Conservation (phyloP, 2,113 vertebrate species). For the Lycaon pictus region DNA sequence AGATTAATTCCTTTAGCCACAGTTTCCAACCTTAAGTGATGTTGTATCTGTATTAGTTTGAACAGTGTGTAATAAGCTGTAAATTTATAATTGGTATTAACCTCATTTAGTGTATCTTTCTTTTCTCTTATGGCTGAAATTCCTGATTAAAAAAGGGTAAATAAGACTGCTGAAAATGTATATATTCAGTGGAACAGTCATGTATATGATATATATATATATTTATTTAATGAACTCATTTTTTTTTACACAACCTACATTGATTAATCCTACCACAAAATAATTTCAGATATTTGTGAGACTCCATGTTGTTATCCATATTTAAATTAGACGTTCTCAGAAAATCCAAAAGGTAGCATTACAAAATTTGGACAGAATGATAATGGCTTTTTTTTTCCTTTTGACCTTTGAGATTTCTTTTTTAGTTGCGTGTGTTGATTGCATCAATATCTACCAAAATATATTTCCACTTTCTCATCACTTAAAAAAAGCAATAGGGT, state of each 20-base stretch:
- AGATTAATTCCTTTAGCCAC: constrained; percentile 90
- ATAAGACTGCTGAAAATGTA: background rate
- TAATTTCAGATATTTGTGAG: background rate
- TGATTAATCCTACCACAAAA: background rate
- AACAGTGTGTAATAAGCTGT: constrained; percentile 84
- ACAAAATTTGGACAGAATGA: background rate
- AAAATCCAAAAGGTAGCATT: background rate
- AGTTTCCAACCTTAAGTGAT: constrained; percentile 88
- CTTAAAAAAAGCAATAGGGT: background rate
- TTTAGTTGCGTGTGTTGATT: background rate
- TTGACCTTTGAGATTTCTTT: background rate
- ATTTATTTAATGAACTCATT: background rate
- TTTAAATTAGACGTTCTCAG: constrained; percentile 3
- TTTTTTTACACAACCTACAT: background rate
- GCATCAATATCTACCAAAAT: background rate
- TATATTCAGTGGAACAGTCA: background rate
- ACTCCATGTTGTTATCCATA: background rate
- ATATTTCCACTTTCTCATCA: background rate
- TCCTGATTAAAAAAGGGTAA: background rate
- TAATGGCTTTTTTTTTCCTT: background rate
- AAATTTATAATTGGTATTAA: constrained; percentile 86
- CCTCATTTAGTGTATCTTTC: constrained; percentile 73
- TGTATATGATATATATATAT: background rate
- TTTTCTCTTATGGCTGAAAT: constrained; percentile 42
- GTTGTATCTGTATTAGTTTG: constrained; percentile 87